phyloP scores from a whole-genome alignment of 2,113 vertebrate species.

The Taurulus bubalis region DNA sequence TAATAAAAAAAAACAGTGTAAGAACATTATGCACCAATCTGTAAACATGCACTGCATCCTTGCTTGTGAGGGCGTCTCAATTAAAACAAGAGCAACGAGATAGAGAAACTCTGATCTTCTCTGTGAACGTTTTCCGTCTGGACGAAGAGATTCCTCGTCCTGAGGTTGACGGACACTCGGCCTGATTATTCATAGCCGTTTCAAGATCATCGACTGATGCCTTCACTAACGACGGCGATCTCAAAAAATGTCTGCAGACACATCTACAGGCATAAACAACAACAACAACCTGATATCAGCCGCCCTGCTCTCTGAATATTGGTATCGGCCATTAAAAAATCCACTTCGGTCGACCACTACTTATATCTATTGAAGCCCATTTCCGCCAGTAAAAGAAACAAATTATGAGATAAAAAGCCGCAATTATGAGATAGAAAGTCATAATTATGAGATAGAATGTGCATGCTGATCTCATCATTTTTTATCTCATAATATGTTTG shows the following conservation, averaged over 20 bases:
- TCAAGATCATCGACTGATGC: too few relatives aligned
- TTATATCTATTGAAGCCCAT: constrained; percentile 7
- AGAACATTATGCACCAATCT: neutral
- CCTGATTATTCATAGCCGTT: too few relatives aligned
- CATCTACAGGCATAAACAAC: neutral
- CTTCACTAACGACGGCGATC: neutral
- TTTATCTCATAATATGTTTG: too few relatives aligned
- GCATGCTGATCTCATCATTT: too few relatives aligned
- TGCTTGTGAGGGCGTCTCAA: neutral
- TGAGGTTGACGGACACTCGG: too few relatives aligned
- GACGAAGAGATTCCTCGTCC: neutral
- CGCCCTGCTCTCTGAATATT: neutral
- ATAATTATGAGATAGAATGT: too few relatives aligned
- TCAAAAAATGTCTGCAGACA: neutral
- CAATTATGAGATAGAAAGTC: too few relatives aligned
- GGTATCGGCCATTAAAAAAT: neutral
- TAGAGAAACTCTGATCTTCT: neutral
- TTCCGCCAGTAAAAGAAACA: too few relatives aligned
- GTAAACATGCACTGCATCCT: neutral
- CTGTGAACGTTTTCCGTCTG: constrained; percentile 1
- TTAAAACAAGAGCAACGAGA: neutral
- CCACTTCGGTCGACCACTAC: neutral
- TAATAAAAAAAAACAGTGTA: neutral
- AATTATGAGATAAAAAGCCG: too few relatives aligned
- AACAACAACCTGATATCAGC: neutral